A percentile compares a stretch with the other conserved stretches of the same genome.
Conservation (phyloP, 2,113 vertebrate genomes). For the Oryzias celebensis region DNA sequence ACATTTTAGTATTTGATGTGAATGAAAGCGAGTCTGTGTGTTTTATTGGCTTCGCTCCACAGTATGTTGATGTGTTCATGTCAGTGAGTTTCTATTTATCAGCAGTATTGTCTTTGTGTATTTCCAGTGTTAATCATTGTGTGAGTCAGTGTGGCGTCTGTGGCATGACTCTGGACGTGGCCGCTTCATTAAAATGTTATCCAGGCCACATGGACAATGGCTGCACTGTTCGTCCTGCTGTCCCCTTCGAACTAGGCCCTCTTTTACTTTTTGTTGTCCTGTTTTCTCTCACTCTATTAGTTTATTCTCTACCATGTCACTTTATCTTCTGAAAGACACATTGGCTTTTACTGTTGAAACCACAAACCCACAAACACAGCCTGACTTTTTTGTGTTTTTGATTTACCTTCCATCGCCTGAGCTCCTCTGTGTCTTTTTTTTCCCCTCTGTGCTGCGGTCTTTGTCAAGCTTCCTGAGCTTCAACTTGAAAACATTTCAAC, state of each 20-base stretch:
- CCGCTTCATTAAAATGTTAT: conserved; percentile 74
- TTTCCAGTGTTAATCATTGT: conserved; percentile 65
- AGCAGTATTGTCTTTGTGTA: conserved; percentile 39
- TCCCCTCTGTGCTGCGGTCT: conserved; percentile 35
- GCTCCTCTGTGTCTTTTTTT: conserved; percentile 30
- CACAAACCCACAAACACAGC: conserved; percentile 26
- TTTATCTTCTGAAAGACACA: conserved; percentile 35
- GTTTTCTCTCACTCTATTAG: conserved; percentile 6
- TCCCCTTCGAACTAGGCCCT: conserved; percentile 50
- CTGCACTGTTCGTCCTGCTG: conserved; percentile 62
- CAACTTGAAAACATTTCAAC: conserved; percentile 62
- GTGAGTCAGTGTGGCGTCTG: conserved; percentile 56
- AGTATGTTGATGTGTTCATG: conserved; percentile 37
- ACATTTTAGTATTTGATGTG: not conserved
- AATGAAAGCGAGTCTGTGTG: conserved; percentile 1
- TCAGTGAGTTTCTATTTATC: conserved; percentile 47
- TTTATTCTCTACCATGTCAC: conserved; percentile 26
- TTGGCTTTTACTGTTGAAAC: conserved; percentile 30
- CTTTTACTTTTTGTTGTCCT: conserved; percentile 24
- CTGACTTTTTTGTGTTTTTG: conserved; percentile 15
- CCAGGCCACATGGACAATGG: conserved; percentile 69
- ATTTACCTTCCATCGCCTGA: conserved; percentile 26
- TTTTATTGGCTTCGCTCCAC: conserved; percentile 25
- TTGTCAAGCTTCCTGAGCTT: conserved; percentile 52
- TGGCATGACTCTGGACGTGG: conserved; percentile 47